These are phyloP conservation scores for Bryconaethiops microstoma DNA, from an alignment of 2,797 vertebrate species.

Conservation along the genomic window DNA sequence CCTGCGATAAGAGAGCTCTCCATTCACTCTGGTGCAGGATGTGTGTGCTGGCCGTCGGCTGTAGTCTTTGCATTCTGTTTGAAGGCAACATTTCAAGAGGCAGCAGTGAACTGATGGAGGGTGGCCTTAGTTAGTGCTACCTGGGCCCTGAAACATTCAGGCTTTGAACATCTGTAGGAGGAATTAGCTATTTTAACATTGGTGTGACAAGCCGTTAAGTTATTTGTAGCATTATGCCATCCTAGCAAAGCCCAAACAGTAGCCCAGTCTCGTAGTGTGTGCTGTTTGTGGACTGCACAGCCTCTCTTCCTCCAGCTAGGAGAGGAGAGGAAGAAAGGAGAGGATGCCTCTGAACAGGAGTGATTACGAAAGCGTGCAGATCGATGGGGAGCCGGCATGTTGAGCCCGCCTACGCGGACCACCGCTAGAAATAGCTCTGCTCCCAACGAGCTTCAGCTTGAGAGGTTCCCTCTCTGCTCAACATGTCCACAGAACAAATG, in stretches of 20 bases:
- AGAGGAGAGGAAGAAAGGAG: constrained; percentile 57
- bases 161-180: neutral
- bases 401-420: constrained; percentile 73
- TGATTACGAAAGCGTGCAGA: constrained; percentile 74
- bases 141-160: too few species aligned
- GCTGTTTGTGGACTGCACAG: constrained; percentile 14
- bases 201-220: neutral
- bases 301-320: constrained; percentile 24
- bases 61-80: too few species aligned
- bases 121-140: too few species aligned
- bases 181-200: neutral
- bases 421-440: constrained; percentile 74
- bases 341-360: constrained; percentile 64
- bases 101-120: too few species aligned
- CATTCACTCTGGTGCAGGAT: too few species aligned
- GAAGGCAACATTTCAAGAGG: too few species aligned
- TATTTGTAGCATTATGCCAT: neutral
- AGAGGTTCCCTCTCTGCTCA: constrained; percentile 71
- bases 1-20: too few species aligned
- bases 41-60: too few species aligned
- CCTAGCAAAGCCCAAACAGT: neutral
- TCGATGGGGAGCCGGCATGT: constrained; percentile 78
- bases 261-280: neutral
- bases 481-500: constrained; percentile 52
- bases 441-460: constrained; percentile 68